Evolutionary conservation across 1,140 invertebrate species (phyloP), one percentile per base, ranked within the genome.

Genomic region (Drosophila sucinea): DNA sequence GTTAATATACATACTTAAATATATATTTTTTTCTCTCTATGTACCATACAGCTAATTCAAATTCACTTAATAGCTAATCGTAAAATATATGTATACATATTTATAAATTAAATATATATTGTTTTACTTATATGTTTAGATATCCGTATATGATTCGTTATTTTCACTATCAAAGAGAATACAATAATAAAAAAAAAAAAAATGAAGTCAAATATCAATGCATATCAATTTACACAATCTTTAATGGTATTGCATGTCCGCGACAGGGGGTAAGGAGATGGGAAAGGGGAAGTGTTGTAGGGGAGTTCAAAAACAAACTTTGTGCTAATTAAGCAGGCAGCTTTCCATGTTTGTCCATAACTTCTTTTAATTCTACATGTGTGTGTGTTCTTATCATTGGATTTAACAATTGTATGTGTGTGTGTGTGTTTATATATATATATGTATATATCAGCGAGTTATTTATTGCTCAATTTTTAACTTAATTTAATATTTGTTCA

Each of bases 1-100:
- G 30, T 51, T 51, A 51, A 51, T 51, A 51, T 51, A 27, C 6
- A 38, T 40, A 40, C 35, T 47, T 23, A 7, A 47, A 47, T 47
- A 25, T 47, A 47, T 25, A 6, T 7, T 7, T 51, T 27, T 51
- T 27, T 51, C 25, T 47, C 5, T 47, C 6, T 47, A 47, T 25
- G 7, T 25, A n/a, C 4, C 41, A 25, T 47, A 47, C 23, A 47
- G 7, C 44, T 47, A 47, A 47, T 47, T 47, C 0, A 47, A 47
- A 8, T 25, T 27, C 44, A 27, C 44, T 47, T 47, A 47, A 47
- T 2, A n/a, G 6, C 40, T 41, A 27, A 3, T 5, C 23, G 8
- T 27, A 27, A 27, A 25, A 3, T 51, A 10, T 8, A 27, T 25
- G 23, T 51, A 51, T 51, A 51, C 10, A 27, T 27, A 27, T 7